phyloP scores from a whole-genome alignment of 2,888 invertebrate genomes.

The Pheosia tremula region DNA sequence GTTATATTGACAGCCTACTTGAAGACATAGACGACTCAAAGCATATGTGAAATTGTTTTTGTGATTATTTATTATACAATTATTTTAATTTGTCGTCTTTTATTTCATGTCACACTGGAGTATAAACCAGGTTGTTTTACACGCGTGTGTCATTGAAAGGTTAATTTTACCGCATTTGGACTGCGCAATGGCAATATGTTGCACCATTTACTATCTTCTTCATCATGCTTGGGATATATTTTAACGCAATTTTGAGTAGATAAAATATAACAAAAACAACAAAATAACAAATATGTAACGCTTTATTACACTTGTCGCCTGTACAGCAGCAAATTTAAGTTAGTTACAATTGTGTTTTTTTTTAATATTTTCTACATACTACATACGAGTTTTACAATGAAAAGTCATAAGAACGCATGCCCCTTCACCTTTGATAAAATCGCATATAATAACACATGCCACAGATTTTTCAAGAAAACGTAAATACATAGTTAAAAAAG shows the following conservation, averaged over 20 bases:
- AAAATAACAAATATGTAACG: slow-evolving; percentile 68
- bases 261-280: slow-evolving; percentile 38
- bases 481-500: background rate
- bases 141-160: no score
- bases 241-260: background rate
- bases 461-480: background rate
- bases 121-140: no score
- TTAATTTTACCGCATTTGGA: no score
- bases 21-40: slow-evolving; percentile 54
- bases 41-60: slow-evolving; percentile 30
- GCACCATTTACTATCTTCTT: no score
- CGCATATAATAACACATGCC: slow-evolving; percentile 6
- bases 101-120: background rate
- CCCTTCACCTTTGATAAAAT: slow-evolving; percentile 48
- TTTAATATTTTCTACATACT: slow-evolving; percentile 47
- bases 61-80: slow-evolving; percentile 23
- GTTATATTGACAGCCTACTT: slow-evolving; percentile 61
- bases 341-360: slow-evolving; percentile 52
- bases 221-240: no score
- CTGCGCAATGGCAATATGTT: no score
- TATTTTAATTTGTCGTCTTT: slow-evolving; percentile 8
- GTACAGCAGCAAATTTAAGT: slow-evolving; percentile 67
- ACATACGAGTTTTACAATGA: slow-evolving; percentile 52
- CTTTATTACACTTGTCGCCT: slow-evolving; percentile 72
- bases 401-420: slow-evolving; percentile 55